Base-by-base conservation (phyloP, 2,797 vertebrate species). In the Urosaurus nigricauda region DNA sequence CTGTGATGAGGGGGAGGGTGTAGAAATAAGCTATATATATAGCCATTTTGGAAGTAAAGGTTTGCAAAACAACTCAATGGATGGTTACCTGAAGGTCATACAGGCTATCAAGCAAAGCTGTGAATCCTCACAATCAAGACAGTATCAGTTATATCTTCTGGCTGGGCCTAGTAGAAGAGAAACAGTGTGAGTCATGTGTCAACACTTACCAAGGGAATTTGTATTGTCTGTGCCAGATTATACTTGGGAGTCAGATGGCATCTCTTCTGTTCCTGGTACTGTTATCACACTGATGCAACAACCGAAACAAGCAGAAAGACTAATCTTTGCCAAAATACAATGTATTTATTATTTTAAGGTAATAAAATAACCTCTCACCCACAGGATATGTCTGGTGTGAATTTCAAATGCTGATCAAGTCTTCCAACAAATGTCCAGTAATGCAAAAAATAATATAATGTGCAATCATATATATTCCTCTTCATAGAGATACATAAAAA, bases 81-180 rank as follows among this genome's bases (percentile, higher is more conserved):
- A 13, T 1, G 2, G 0, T 0, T 53, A 35, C 65, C 0, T 71
- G 80, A 80, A 86, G 51, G 17, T 21, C 71, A 82, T 68, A 78
- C 43, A 82, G 11, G 6, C 81, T 84, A 88, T 35, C 7, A 58
- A 89, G 53, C 8, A 91, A 84, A 92, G 79, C 85, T 90, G 73
- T 86, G 87, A 92, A 85, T 89, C 85, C 53, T 89, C 53, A 85
- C 47, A 37, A 91, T 91, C 83, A 88, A 87, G 92, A 91, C 90
- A 60, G 58, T 74, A 19, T 58, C n/a, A 78, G 11, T 71, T 88
- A 83, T 85, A 84, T 70, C 56, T 91, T 84, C 78, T 89, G 12
- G 63, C 40, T 60, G 40, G 24, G 47, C 60, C 32, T 79, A 51
- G 43, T 65, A 65, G 83, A 90, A 93, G 47, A 35, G 63, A 79